Conservation (phyloP, 2,113 vertebrate species). For the Microcebus jonahi region DNA sequence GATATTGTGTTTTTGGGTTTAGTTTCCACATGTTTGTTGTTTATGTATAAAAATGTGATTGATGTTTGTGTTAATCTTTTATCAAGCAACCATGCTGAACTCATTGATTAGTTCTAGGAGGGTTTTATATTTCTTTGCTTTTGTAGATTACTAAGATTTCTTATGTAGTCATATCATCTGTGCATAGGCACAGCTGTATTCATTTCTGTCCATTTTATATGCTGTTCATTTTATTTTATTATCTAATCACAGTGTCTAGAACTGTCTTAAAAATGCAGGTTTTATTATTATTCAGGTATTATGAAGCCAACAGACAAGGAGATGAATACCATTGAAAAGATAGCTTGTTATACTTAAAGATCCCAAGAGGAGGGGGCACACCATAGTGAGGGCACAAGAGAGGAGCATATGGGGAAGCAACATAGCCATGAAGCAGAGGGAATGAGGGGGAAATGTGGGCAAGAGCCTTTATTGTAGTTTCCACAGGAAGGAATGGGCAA, state of each 20-base stretch:
- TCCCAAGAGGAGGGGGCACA: not conserved
- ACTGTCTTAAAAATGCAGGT: not conserved
- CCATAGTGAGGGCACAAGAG: too few relatives aligned
- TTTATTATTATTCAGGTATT: not conserved
- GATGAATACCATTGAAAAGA: not conserved
- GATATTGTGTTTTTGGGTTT: not conserved
- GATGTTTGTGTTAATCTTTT: not conserved
- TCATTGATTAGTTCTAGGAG: not conserved
- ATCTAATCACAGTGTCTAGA: not conserved
- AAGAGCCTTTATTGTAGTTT: not conserved
- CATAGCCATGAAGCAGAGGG: not conserved
- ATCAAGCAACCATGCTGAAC: not conserved
- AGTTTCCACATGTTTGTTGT: not conserved
- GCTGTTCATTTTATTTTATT: not conserved
- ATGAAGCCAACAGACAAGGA: not conserved
- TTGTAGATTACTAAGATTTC: not conserved
- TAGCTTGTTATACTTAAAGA: not conserved
- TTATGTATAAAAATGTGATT: not conserved
- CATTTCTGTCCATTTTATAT: not conserved
- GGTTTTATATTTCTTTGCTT: not conserved
- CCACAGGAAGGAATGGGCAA: not conserved
- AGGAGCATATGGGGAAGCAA: not conserved
- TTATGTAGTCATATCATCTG: not conserved
- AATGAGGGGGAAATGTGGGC: not conserved
- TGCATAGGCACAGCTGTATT: not conserved